Evolutionary conservation across 2,797 vertebrate species (phyloP).

Genomic region (Fistularia tabacaria): DNA sequence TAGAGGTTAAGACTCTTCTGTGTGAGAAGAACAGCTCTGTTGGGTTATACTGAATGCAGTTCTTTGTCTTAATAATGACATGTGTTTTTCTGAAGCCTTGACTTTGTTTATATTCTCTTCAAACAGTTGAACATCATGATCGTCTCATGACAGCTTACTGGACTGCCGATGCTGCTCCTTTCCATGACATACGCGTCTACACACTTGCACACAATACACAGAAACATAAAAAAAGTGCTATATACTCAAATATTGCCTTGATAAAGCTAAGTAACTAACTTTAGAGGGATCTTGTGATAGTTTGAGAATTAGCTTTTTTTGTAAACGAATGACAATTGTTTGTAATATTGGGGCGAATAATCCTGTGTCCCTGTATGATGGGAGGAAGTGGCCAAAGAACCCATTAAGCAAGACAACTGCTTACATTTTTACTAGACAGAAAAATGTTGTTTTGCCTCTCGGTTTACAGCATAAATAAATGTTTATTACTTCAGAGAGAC

Average conservation of each 20-base stretch:
- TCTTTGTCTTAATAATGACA: conserved; percentile 3
- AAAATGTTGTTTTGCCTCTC: conserved; percentile 19
- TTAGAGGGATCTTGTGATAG: background rate
- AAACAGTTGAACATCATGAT: conserved; percentile 10
- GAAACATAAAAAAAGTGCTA: too few relatives aligned
- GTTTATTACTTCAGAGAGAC: conserved; percentile 18
- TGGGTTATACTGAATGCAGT: conserved; percentile 3
- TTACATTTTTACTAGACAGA: conserved; percentile 25
- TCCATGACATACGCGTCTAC: background rate
- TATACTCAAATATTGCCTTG: too few relatives aligned
- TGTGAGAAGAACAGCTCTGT: conserved; percentile 4
- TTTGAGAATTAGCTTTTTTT: too few relatives aligned
- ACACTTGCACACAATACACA: background rate
- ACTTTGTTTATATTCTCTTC: conserved; percentile 3
- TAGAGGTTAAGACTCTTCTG: conserved; percentile 4
- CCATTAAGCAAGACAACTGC: conserved; percentile 29
- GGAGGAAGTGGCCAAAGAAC: conserved; percentile 36
- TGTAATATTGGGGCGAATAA: conserved; percentile 3
- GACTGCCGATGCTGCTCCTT: background rate
- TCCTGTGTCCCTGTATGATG: conserved; percentile 2
- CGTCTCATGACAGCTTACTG: conserved; percentile 6
- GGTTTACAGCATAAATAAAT: conserved; percentile 23
- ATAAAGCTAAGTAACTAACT: conserved; percentile 10
- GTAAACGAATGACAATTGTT: too few relatives aligned
- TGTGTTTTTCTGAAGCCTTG: conserved; percentile 1